Base-by-base conservation (phyloP, 2,888 invertebrate genomes). In the Lasioglossum malachurum region DNA sequence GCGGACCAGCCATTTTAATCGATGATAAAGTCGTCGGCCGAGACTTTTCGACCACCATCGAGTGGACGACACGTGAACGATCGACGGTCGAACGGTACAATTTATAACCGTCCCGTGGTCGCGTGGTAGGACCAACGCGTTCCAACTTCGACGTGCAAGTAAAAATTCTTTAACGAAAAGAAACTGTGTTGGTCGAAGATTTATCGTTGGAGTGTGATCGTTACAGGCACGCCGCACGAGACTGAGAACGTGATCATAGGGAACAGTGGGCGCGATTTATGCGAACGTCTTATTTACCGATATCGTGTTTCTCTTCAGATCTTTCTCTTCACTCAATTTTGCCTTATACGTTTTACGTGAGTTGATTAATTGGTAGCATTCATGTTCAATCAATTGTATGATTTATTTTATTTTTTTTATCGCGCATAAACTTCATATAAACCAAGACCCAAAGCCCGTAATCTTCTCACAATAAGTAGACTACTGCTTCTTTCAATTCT, bases 1-100 rank as follows among this genome's bases (percentile, higher is more conserved):
- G 53, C 35, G 49, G 31, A 64, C 85, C 53, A 53, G 19, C 35
- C 35, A 23, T 67, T 75, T 60, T 85, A 85, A 85, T 85, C 74
- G 84, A 84, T 75, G 64, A 84, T 78, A 79, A 75, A 82, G 69
- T 49, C 72, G 72, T 72, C 46, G 60, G 16, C 60, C 60, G 60
- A 31, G 35, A 72, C 84, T 84, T 84, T 44, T n/a, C 60, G 69
- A 69, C 69, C 31, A 23, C 53, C 53, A 7, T 38, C 38, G 69
- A 69, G 69, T 69, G 12, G 10, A 12, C 38, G 38, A 23, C 38
- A 69, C 69, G 38, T 23, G 69, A 69, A 78, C 73, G 57, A 79
- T 46, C 27, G 23, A 46, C 27, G 72, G 60, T 44, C n/a, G 78
- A 71, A 81, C 46, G 31, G 49, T 35, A 46, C 67, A 67, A 67